A percentile compares a stretch with the other conserved stretches of the same genome.
Conservation (phyloP, 2,888 invertebrate genomes). For the Brassicogethes aeneus region DNA sequence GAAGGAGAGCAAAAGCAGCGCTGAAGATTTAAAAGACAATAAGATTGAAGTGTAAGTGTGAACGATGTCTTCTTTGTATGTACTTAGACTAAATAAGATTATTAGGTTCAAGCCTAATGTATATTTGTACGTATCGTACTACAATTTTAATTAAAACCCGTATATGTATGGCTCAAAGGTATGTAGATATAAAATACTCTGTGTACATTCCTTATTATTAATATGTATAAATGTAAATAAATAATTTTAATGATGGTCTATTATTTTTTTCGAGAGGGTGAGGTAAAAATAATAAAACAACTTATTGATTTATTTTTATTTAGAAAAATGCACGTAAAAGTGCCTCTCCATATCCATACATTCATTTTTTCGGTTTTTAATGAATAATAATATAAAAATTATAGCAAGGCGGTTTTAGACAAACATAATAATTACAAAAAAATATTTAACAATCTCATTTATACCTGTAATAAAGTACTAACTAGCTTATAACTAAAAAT, state of each 20-base stretch:
- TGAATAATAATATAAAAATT: slow-evolving; percentile 20
- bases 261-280: background rate
- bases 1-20: slow-evolving; percentile 40
- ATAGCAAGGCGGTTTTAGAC: slow-evolving; percentile 28
- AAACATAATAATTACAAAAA: slow-evolving; percentile 12
- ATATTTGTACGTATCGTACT: too few species aligned
- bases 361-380: slow-evolving; percentile 18
- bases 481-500: slow-evolving; percentile 6
- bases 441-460: slow-evolving; percentile 2
- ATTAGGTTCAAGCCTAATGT: too few species aligned
- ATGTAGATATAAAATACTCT: too few species aligned
- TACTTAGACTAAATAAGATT: too few species aligned
- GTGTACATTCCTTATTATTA: too few species aligned
- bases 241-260: background rate
- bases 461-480: slow-evolving; percentile 1
- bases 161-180: too few species aligned
- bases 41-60: slow-evolving; percentile 1
- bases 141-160: too few species aligned
- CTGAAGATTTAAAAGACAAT: slow-evolving; percentile 1
- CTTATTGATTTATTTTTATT: slow-evolving; percentile 14
- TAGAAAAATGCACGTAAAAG: slow-evolving; percentile 28
- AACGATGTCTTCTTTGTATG: background rate
- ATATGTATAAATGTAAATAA: background rate
- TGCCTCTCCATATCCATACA: slow-evolving; percentile 26
- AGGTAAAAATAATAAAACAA: background rate